Evolutionary conservation across 2,888 invertebrate genomes (phyloP).

Genomic region (Cerastis rubricosa): DNA sequence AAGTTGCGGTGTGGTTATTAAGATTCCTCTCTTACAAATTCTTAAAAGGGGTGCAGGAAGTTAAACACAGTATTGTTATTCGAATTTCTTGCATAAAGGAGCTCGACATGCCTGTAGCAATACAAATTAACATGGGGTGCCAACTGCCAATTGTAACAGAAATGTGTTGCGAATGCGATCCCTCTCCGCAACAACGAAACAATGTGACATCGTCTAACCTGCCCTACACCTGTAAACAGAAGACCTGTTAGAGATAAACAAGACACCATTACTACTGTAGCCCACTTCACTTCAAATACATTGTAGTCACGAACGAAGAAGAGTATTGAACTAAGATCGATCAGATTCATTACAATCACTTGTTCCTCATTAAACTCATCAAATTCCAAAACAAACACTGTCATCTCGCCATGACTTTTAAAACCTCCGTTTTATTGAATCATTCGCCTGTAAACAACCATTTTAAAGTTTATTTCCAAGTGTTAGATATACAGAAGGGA

Average conservation of each 20-base stretch:
- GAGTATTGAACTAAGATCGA: conserved; percentile 28
- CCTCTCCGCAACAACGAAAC: conserved; percentile 8
- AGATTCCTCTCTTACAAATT: neutral
- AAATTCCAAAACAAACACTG: conserved; percentile 23
- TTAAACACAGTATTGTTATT: neutral
- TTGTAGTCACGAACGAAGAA: neutral
- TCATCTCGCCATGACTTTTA: conserved; percentile 11
- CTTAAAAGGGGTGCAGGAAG: neutral
- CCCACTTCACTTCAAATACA: conserved; percentile 3
- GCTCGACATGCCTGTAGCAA: neutral
- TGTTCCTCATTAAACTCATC: conserved; percentile 35
- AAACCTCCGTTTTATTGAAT: conserved; percentile 9
- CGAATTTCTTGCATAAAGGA: neutral
- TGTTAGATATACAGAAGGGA: conserved; percentile 43
- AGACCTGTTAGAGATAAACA: conserved; percentile 7
- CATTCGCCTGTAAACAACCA: conserved; percentile 7
- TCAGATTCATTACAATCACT: conserved; percentile 47
- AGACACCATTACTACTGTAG: neutral
- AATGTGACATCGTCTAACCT: conserved; percentile 21
- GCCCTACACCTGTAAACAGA: conserved; percentile 30
- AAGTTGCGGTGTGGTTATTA: neutral
- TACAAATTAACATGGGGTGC: neutral
- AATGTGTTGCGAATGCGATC: conserved; percentile 12
- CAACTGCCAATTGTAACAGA: neutral
- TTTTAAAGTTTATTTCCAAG: conserved; percentile 40